Conservation (phyloP, 2,888 invertebrate species). For the Junonia oenone region DNA sequence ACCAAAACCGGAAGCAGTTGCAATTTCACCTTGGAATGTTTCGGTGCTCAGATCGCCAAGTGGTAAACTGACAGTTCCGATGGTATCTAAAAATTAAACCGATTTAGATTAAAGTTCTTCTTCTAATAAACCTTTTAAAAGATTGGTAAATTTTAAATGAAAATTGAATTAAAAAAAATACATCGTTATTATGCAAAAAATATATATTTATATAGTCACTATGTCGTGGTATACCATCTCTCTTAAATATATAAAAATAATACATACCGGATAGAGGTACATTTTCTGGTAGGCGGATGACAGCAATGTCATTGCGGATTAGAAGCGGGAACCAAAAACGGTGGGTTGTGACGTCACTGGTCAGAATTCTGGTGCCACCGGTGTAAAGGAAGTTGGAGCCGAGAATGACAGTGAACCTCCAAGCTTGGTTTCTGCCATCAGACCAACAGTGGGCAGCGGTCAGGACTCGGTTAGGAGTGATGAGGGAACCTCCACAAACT, state of each 20-base stretch:
- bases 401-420: constrained; percentile 45
- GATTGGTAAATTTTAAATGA: too few relatives aligned
- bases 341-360: constrained; percentile 40
- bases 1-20: constrained; percentile 51
- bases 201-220: too few relatives aligned
- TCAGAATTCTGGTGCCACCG: constrained; percentile 43
- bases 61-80: constrained; percentile 29
- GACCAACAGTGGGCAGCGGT: constrained; percentile 63
- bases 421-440: constrained; percentile 49
- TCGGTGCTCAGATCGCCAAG: constrained; percentile 35
- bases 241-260: not conserved
- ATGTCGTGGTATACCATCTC: too few relatives aligned
- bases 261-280: constrained; percentile 12
- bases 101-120: not conserved
- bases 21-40: constrained; percentile 37
- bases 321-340: constrained; percentile 42
- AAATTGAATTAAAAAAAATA: too few relatives aligned
- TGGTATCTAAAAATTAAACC: constrained; percentile 20
- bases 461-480: constrained; percentile 37
- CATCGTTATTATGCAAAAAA: too few relatives aligned
- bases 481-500: constrained; percentile 51
- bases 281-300: constrained; percentile 5
- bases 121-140: too few relatives aligned
- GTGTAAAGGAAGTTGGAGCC: constrained; percentile 43
- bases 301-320: constrained; percentile 43